Evolutionary conservation across 2,113 vertebrate genomes (phyloP), one percentile per base, ranked within the genome.

Genomic region (Dinomys branickii): DNA sequence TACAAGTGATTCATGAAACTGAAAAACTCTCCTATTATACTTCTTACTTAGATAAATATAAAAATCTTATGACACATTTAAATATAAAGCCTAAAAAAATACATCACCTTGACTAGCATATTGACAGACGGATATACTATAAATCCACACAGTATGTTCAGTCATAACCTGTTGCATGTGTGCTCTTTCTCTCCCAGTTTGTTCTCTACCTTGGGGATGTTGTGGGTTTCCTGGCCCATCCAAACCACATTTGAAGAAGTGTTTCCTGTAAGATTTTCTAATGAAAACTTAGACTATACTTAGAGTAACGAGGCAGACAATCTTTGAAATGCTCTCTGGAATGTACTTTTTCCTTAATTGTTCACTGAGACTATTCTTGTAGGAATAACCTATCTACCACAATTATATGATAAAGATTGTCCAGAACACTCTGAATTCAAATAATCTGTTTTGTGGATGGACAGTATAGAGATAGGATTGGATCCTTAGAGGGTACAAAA

Each of bases 301-400:
- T 92, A 84, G 95, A 92, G 61, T 83, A 94, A 88, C 59, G 58
- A 92, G 17, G 19, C 69, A 92, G 88, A 19, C 3, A 80, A 92
- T 59, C 52, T 92, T 50, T 85, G 44, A 94, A 95, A 96, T 92
- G 8, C 12, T 88, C 16, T 96, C 88, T 81, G 94, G 52, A 83
- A 83, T 83, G 30, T 35, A 80, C 26, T 80, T 50, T 50, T 94
- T 94, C 20, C 47, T 71, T 81, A 90, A 94, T 47, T 93, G 44
- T 85, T 96, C 17, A 92, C 20, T 75, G 33, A 89, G 9, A 56
- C 41, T 56, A 90, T 92, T 69, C 65, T 67, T 44, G 38, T 61
- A 85, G 56, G 3, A 84, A 77, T 85, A 73, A 44, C 75, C 17
- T 58, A 91, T 84, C 35, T 71, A 78, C n/a, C 26, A 88, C 24